Base-by-base conservation (phyloP, 2,888 invertebrate genomes). In the Agrotis ipsilon region DNA sequence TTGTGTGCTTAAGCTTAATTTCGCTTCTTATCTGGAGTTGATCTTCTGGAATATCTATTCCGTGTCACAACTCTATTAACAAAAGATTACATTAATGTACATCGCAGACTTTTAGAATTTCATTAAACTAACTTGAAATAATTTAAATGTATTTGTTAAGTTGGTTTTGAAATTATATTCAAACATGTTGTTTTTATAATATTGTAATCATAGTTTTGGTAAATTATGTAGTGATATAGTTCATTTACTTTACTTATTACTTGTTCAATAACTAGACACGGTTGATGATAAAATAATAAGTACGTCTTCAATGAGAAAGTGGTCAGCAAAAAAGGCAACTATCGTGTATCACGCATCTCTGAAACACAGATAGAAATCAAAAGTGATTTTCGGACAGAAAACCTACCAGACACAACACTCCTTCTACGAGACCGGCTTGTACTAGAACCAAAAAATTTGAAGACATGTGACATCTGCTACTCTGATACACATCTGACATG, bases 121-220 rank as follows among this genome's bases (percentile, higher is more conserved):
- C 60, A 77, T 69, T 68, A 58, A 66, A 62, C 19, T 39, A 54
- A 69, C 54, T 76, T 46, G 4, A 55, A 73, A 77, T 69, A 46
- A 80, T 74, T 83, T 52, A 59, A 72, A 70, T 62, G 66, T 71
- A 62, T 60, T 74, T 65, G 16, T 58, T 60, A 72, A 72, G 32
- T 78, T 58, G 6, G 16, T 48, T 55, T 49, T 46, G 51, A 62
- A 70, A 71, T 52, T 59, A 48, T 51, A 19, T 39, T 39, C 32
- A 78, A 52, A 16, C 49, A 43, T 11, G 21, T 48, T 52, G 49
- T 48, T 70, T 77, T 62, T 5, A n/a, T 43, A 61, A 57, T 45
- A 48, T 46, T 19, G 18, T 5, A n/a, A n/a, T 11, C 0, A 39
- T 27, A 27, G 14, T 52, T 46, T 63, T 45, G 3, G 19, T 16